Base-by-base conservation (phyloP, 2,113 vertebrate genomes). In the Upupa epops region DNA sequence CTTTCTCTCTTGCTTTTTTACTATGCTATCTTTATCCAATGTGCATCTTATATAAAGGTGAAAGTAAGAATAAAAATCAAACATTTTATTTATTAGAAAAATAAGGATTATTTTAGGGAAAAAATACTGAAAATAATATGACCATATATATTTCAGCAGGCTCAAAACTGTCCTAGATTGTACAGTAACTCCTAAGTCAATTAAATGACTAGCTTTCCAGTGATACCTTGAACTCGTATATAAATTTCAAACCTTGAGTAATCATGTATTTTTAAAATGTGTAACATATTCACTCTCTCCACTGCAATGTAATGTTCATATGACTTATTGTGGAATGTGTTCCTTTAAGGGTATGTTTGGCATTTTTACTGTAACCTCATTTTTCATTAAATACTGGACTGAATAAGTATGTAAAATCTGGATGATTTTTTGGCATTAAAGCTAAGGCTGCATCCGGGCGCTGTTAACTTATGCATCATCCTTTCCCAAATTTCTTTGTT, bases 401-500 rank as follows among this genome's bases (percentile, higher is more conserved):
- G 92, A 95, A 92, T 95, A 95, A 82, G 66, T 68, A 6, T 69
- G 63, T 71, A 92, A 96, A 96, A 94, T 76, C 59, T 72, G 51
- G 76, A 76, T 94, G 82, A 90, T 96, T 97, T 96, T 72, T 95
- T 90, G 88, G 64, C 34, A 63, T 94, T 94, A 83, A 95, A 93
- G 51, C 46, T 86, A 85, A 95, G 70, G 77, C 74, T 96, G 68
- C 91, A 95, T 97, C 74, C 56, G 93, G 94, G 90, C 83, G 77
- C 51, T 65, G 60, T 91, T 95, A 94, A 90, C 68, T 93, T 93
- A 92, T 84, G 73, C 88, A 84, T 96, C 83, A 96, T 97, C 94
- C 91, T 95, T 93, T 94, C 78, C 74, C 90, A 97, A 88, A 96
- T 95, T 96, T 94, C 65, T 96, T 54, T 94, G 85, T 96, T 97